phyloP scores from a whole-genome alignment of 2,113 vertebrate genomes.

The Perognathus longimembris region DNA sequence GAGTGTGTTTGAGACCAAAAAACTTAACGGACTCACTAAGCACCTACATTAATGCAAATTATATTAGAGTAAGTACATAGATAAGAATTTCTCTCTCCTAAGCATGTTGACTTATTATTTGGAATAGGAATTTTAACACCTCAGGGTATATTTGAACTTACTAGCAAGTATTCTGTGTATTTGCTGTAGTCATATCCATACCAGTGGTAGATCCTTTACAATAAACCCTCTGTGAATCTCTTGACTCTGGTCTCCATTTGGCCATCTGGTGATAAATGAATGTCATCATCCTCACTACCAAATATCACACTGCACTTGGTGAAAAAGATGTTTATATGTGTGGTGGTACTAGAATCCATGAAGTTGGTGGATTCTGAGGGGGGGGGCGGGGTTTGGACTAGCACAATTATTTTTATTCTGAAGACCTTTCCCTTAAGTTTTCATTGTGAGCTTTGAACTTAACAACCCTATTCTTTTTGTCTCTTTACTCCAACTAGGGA shows the following conservation, averaged over 20 bases:
- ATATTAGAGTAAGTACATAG: constrained; percentile 92
- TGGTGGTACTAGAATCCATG: background rate
- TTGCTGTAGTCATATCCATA: background rate
- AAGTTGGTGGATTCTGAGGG: background rate
- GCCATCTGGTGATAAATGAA: background rate
- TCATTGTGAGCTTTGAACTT: constrained; percentile 25
- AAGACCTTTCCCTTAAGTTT: constrained; percentile 59
- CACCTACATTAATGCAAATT: constrained; percentile 98
- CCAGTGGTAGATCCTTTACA: background rate
- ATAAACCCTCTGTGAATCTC: background rate
- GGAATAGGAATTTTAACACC: background rate
- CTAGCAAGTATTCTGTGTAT: background rate
- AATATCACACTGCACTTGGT: background rate
- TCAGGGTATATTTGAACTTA: background rate
- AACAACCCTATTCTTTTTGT: constrained; percentile 71
- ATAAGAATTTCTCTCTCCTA: constrained; percentile 64
- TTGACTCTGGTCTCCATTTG: background rate
- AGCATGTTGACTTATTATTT: background rate
- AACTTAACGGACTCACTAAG: constrained; percentile 91
- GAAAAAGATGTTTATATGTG: background rate
- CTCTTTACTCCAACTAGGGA: constrained; percentile 89
- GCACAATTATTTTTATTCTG: constrained; percentile 36
- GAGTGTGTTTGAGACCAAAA: constrained; percentile 93
- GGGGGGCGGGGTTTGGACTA: background rate
- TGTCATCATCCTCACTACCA: accelerated